phyloP scores from a whole-genome alignment of 1,140 invertebrate genomes.

The Chironomus tepperi region DNA sequence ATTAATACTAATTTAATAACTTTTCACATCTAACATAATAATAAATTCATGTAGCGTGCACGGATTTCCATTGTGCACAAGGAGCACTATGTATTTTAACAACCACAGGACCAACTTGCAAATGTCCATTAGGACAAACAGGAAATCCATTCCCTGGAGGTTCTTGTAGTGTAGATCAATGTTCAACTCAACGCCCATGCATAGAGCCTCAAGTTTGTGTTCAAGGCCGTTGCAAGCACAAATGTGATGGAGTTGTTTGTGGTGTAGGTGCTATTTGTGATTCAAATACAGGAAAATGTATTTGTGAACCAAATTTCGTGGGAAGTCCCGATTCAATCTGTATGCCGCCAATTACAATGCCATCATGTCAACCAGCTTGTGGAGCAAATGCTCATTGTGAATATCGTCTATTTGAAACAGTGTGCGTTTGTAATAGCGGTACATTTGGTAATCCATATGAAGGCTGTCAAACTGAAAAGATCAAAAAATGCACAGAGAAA shows the following conservation, averaged over 20 bases:
- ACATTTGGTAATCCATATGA: slow-evolving; percentile 81
- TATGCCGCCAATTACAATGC: slow-evolving; percentile 74
- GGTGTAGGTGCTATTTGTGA: slow-evolving; percentile 75
- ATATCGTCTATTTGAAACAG: slow-evolving; percentile 60
- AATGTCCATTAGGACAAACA: slow-evolving; percentile 72
- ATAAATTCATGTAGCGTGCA: slow-evolving; percentile 52
- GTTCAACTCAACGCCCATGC: slow-evolving; percentile 66
- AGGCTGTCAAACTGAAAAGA: slow-evolving; percentile 59
- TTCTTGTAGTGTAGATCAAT: slow-evolving; percentile 67
- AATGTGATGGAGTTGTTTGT: slow-evolving; percentile 75
- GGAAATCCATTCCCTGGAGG: slow-evolving; percentile 89
- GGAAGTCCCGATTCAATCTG: slow-evolving; percentile 82
- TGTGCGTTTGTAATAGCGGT: slow-evolving; percentile 75
- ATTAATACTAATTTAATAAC: background rate
- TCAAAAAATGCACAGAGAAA: slow-evolving; percentile 60
- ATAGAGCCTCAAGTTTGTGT: slow-evolving; percentile 70
- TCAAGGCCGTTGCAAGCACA: slow-evolving; percentile 71
- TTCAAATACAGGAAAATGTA: slow-evolving; percentile 66
- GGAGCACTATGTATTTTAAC: slow-evolving; percentile 83
- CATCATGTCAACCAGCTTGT: slow-evolving; percentile 69
- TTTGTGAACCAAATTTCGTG: slow-evolving; percentile 77
- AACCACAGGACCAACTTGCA: slow-evolving; percentile 73
- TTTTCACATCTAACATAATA: slow-evolving; percentile 26
- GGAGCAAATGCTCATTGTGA: slow-evolving; percentile 78
- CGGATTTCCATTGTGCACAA: slow-evolving; percentile 67